These are phyloP conservation scores for Rhimphoctona megacephalus DNA, from an alignment of 2,888 invertebrate genomes.

Conservation along the genomic window DNA sequence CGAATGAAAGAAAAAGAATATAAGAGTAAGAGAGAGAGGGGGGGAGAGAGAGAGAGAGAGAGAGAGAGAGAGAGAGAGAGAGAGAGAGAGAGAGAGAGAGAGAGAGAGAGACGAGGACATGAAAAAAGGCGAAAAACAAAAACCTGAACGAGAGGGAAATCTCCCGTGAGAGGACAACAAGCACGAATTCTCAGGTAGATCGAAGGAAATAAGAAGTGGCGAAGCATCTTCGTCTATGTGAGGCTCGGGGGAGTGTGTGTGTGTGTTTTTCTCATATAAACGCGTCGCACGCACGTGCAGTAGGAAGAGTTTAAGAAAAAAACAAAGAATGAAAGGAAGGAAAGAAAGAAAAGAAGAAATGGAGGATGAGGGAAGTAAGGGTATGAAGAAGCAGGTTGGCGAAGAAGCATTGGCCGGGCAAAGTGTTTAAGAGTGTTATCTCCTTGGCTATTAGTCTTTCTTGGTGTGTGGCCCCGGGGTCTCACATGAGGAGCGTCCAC, in stretches of 20 bases:
- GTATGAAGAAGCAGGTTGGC: constrained; percentile 76
- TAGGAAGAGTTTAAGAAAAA: constrained; percentile 23
- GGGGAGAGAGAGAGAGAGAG: constrained; percentile 43
- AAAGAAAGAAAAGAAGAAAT: constrained; percentile 52
- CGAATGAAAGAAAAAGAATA: constrained; percentile 16
- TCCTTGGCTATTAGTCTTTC: constrained; percentile 84
- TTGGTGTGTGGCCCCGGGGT: constrained; percentile 84
- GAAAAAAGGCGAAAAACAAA: constrained; percentile 55
- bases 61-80: constrained; percentile 31
- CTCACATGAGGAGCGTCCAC: constrained; percentile 57
- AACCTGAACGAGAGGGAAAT: constrained; percentile 62
- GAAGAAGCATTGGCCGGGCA: constrained; percentile 84
- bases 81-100: constrained; percentile 43
- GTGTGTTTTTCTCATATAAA: not conserved
- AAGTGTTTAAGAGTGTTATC: constrained; percentile 85
- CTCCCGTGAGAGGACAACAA: constrained; percentile 59
- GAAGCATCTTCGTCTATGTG: constrained; percentile 18
- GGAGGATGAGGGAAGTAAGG: constrained; percentile 53
- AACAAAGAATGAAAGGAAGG: constrained; percentile 59
- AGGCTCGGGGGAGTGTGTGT: not conserved
- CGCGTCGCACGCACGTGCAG: constrained; percentile 55
- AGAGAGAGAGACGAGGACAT: constrained; percentile 42
- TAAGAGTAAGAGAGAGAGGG: constrained; percentile 40
- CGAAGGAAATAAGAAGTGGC: constrained; percentile 60
- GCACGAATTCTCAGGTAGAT: constrained; percentile 68